Evolutionary conservation across 2,888 invertebrate genomes (phyloP).

Genomic region (Pasiphila rectangulata): DNA sequence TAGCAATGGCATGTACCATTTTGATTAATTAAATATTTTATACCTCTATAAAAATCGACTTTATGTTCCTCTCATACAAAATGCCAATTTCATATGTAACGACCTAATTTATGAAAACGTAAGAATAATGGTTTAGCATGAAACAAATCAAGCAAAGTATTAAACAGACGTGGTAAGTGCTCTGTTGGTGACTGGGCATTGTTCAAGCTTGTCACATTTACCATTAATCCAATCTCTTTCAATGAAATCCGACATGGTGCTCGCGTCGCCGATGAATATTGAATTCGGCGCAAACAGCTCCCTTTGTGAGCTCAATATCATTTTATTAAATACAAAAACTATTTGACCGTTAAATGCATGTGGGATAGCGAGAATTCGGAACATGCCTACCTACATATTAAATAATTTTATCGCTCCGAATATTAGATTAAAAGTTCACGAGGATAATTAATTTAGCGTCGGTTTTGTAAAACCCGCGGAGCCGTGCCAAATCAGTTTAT

Average conservation of each 20-base stretch:
- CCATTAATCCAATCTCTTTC: conserved; percentile 20
- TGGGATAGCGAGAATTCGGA: conserved; percentile 15
- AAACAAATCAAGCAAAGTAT: too few relatives aligned
- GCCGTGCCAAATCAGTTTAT: conserved; percentile 9
- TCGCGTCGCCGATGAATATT: conserved; percentile 17
- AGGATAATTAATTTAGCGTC: conserved; percentile 13
- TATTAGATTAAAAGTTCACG: conserved; percentile 21
- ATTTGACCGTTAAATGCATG: conserved; percentile 27
- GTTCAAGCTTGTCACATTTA: conserved; percentile 6
- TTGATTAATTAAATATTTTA: too few relatives aligned
- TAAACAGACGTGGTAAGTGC: neutral
- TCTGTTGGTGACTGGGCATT: neutral
- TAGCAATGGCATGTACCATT: too few relatives aligned
- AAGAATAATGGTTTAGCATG: too few relatives aligned
- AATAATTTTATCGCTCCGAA: conserved; percentile 5
- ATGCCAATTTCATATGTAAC: too few relatives aligned
- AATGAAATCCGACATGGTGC: conserved; percentile 18
- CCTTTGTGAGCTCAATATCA: conserved; percentile 26
- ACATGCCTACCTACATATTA: conserved; percentile 9
- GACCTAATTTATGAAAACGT: too few relatives aligned
- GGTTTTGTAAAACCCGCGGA: conserved; percentile 5
- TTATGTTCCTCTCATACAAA: too few relatives aligned
- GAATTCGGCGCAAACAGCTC: conserved; percentile 23
- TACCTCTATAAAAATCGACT: too few relatives aligned
- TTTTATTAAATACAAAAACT: conserved; percentile 28